Evolutionary conservation across 2,797 vertebrate species (phyloP).

Genomic region (Gila robusta): DNA sequence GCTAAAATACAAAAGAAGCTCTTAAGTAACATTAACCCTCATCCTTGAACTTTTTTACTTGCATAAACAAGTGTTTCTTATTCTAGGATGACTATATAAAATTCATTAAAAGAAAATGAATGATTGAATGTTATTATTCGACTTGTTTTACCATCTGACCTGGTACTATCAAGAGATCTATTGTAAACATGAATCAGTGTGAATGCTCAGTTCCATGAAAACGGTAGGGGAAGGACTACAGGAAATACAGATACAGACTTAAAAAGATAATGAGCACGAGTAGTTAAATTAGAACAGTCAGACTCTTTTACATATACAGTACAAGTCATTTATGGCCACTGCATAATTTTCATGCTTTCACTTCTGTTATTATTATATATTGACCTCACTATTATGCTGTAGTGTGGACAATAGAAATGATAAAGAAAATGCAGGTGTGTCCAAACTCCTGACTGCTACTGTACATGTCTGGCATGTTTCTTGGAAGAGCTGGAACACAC

Average conservation of each 20-base stretch:
- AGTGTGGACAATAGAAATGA: not conserved
- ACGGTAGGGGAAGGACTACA: not conserved
- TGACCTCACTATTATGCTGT: conserved; percentile 4
- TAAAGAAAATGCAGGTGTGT: not conserved
- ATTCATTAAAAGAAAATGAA: not conserved
- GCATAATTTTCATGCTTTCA: conserved; percentile 13
- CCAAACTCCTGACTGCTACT: not conserved
- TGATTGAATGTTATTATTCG: not conserved
- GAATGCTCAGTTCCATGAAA: not conserved
- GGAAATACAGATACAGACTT: not conserved
- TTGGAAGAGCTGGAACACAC: conserved; percentile 4
- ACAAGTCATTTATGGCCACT: not conserved
- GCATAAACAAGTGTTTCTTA: not conserved
- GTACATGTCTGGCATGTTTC: conserved; percentile 1
- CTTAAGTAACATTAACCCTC: not conserved
- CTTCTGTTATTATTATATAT: conserved; percentile 11
- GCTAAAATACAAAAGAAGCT: not conserved
- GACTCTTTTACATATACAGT: not conserved
- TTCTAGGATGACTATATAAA: not conserved
- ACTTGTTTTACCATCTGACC: not conserved
- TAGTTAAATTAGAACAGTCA: not conserved
- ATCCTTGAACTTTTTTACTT: not conserved
- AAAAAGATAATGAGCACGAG: not conserved
- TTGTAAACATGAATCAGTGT: not conserved
- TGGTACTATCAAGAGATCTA: not conserved